Conservation (phyloP, 2,113 vertebrate genomes). For the Mungos mungo region DNA sequence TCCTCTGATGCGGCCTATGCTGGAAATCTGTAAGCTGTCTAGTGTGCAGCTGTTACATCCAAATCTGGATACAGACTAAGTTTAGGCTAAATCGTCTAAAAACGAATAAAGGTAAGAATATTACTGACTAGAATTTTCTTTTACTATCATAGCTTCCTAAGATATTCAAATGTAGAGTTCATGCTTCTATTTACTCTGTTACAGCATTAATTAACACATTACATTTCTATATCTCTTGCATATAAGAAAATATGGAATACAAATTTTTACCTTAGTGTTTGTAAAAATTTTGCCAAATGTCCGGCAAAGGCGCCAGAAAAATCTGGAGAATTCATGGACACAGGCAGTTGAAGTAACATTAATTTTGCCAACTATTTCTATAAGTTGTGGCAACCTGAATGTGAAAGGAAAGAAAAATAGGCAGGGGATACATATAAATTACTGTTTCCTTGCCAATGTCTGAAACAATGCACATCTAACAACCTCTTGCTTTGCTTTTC, state of each 20-base stretch:
- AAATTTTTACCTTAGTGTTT: conserved; percentile 94
- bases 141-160: not conserved
- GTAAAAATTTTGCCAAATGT: conserved; percentile 99
- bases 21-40: not conserved
- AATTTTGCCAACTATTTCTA: conserved; percentile 97
- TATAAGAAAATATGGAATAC: conserved; percentile 58
- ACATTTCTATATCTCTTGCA: conserved; percentile 42
- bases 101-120: conserved; percentile 42
- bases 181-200: conserved; percentile 26
- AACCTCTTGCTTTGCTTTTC: not conserved
- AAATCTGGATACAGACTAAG: not conserved
- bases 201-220: not conserved
- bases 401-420: conserved; percentile 68
- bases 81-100: not conserved
- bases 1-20: not conserved
- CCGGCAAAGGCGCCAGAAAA: conserved; percentile 99
- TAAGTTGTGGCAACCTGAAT: conserved; percentile 95
- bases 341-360: conserved; percentile 96
- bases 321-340: conserved; percentile 98
- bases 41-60: not conserved
- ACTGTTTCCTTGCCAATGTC: conserved; percentile 39
- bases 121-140: conserved; percentile 16
- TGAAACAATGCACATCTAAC: not conserved
- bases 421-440: conserved; percentile 77
- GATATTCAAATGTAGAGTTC: not conserved